Evolutionary conservation across 1,140 invertebrate species (phyloP).

Genomic region (Drosophila navojoa): DNA sequence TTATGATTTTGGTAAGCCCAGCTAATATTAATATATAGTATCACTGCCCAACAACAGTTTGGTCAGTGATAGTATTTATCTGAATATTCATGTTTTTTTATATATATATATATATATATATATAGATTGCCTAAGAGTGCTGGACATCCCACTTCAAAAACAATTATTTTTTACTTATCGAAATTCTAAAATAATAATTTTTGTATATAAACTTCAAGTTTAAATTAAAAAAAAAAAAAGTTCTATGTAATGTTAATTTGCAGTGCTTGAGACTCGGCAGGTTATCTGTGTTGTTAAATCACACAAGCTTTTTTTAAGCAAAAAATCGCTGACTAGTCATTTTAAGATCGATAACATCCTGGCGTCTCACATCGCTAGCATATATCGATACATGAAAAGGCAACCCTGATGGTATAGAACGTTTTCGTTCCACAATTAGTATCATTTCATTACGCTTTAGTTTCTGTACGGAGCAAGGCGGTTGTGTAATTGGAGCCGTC

Average conservation of each 20-base stretch:
- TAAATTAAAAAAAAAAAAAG: conserved; percentile 6
- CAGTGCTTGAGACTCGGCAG: background rate
- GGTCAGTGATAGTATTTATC: too few relatives aligned
- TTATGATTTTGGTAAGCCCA: conserved; percentile 57
- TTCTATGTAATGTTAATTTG: background rate
- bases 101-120: background rate
- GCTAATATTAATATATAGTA: background rate
- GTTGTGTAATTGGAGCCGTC: conserved; percentile 41
- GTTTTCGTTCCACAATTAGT: conserved; percentile 27
- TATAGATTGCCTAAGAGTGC: conserved; percentile 54
- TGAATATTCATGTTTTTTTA: background rate
- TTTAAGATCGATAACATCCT: too few relatives aligned
- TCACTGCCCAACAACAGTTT: too few relatives aligned
- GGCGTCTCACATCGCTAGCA: background rate
- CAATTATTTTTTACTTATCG: conserved; percentile 33
- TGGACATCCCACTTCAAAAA: conserved; percentile 37
- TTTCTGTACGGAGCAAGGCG: conserved; percentile 12
- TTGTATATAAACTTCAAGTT: conserved; percentile 53
- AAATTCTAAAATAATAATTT: conserved; percentile 39
- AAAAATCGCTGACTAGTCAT: too few relatives aligned
- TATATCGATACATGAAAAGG: conserved; percentile 6
- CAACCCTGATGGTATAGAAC: conserved; percentile 19
- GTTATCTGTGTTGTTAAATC: too few relatives aligned
- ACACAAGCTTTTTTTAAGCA: too few relatives aligned
- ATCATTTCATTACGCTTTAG: conserved; percentile 31